Conservation (phyloP, 2,113 vertebrate species). For the Lamprotornis superbus region DNA sequence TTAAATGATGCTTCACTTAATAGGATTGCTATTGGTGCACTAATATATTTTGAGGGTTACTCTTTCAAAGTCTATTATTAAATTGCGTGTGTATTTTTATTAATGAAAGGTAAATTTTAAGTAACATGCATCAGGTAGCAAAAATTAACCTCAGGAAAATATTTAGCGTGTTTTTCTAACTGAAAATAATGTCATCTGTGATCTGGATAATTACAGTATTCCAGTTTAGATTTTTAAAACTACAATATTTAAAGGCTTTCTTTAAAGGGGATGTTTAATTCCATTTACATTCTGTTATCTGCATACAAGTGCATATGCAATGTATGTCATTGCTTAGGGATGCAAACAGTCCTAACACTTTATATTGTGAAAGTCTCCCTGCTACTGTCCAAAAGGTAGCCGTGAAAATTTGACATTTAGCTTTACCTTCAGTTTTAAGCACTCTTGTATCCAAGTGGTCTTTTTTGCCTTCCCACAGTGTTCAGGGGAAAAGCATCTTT, state of each 20-base stretch:
- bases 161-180: not conserved
- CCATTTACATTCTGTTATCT: not conserved
- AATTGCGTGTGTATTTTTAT: constrained; percentile 22
- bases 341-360: not conserved
- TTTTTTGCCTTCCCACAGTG: not conserved
- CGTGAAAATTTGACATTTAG: not conserved
- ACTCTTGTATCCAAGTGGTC: not conserved
- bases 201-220: not conserved
- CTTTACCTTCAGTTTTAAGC: constrained; percentile 1
- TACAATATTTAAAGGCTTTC: not conserved
- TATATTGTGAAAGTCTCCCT: not conserved
- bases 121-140: not conserved
- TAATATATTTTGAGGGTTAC: constrained; percentile 26
- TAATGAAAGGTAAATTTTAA: not conserved
- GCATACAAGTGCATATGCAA: not conserved
- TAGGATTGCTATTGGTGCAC: constrained; percentile 10
- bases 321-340: constrained; percentile 1
- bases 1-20: constrained; percentile 63
- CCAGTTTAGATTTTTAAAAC: not conserved
- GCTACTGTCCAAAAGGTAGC: not conserved
- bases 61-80: constrained; percentile 27
- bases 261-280: not conserved
- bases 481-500: not conserved
- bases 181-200: not conserved
- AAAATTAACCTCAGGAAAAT: constrained; percentile 12